Evolutionary conservation across 2,888 invertebrate genomes (phyloP).

Genomic region (Epistrophe eligans): DNA sequence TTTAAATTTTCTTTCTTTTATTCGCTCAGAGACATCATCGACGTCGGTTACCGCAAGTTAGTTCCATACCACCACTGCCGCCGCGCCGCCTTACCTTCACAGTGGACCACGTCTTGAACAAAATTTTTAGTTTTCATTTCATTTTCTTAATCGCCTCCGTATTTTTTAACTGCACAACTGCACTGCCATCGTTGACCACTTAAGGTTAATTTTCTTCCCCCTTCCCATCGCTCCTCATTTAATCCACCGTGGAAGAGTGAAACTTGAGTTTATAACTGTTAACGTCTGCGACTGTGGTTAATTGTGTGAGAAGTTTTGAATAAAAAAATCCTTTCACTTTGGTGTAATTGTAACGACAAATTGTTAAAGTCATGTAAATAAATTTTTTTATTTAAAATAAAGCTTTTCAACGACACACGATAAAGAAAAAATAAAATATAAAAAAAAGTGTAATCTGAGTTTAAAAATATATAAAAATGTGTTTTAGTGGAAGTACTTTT

Average conservation of each 20-base stretch:
- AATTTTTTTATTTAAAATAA: not conserved
- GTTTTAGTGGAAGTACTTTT: constrained; percentile 47
- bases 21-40: constrained; percentile 56
- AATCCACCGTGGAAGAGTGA: constrained; percentile 60
- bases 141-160: constrained; percentile 43
- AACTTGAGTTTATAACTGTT: constrained; percentile 54
- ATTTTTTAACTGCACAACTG: constrained; percentile 44
- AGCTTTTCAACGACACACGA: not conserved
- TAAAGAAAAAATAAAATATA: constrained; percentile 2
- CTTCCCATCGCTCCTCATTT: not conserved
- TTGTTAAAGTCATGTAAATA: constrained; percentile 62
- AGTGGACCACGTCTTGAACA: constrained; percentile 29
- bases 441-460: not conserved
- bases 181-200: constrained; percentile 56
- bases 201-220: constrained; percentile 11
- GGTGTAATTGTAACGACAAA: constrained; percentile 50
- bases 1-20: constrained; percentile 50
- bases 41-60: constrained; percentile 73
- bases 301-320: constrained; percentile 31
- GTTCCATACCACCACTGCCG: constrained; percentile 1
- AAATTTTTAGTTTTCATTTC: constrained; percentile 45
- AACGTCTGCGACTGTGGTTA: constrained; percentile 46
- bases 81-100: not conserved
- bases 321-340: constrained; percentile 73
- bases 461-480: constrained; percentile 30